Percentiles rank a stretch among this genome's conserved stretches.
phyloP scores from a whole-genome alignment of 2,888 invertebrate genomes.

The Parnassius smintheus region DNA sequence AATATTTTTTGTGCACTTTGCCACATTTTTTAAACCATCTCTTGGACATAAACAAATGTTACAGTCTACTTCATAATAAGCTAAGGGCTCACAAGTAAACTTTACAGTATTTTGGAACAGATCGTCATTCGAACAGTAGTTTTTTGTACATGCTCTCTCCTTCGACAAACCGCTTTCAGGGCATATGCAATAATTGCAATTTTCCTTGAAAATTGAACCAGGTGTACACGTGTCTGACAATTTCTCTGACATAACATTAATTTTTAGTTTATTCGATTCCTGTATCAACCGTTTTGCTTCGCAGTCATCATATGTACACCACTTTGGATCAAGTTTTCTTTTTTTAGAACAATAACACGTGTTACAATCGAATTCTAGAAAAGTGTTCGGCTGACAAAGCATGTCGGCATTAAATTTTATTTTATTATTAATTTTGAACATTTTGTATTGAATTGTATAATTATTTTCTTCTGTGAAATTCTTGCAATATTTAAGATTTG shows the following conservation, averaged over 20 bases:
- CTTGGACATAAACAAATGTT: slow-evolving; percentile 64
- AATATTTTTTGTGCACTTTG: slow-evolving; percentile 66
- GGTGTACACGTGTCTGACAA: slow-evolving; percentile 47
- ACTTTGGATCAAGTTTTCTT: slow-evolving; percentile 64
- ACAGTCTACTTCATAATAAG: slow-evolving; percentile 68
- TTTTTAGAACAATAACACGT: slow-evolving; percentile 64
- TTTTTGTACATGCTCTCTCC: slow-evolving; percentile 60
- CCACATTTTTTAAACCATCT: slow-evolving; percentile 65
- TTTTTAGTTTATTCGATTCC: slow-evolving; percentile 40
- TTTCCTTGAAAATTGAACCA: slow-evolving; percentile 55
- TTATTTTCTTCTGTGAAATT: slow-evolving; percentile 24
- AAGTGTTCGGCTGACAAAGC: slow-evolving; percentile 61
- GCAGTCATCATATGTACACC: slow-evolving; percentile 72
- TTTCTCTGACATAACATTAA: slow-evolving; percentile 28
- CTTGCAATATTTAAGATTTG: slow-evolving; percentile 51
- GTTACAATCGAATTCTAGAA: slow-evolving; percentile 67
- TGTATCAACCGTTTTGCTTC: slow-evolving; percentile 49
- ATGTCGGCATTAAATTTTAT: slow-evolving; percentile 41
- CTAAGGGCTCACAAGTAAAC: slow-evolving; percentile 59
- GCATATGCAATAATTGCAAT: slow-evolving; percentile 74
- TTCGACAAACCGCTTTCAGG: slow-evolving; percentile 51
- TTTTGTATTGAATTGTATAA: slow-evolving; percentile 18
- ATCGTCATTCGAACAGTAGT: slow-evolving; percentile 43
- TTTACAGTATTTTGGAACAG: slow-evolving; percentile 34
- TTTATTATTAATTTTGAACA: slow-evolving; percentile 29